Evolutionary conservation across 2,797 vertebrate species (phyloP).

Genomic region (Chromis chromis): DNA sequence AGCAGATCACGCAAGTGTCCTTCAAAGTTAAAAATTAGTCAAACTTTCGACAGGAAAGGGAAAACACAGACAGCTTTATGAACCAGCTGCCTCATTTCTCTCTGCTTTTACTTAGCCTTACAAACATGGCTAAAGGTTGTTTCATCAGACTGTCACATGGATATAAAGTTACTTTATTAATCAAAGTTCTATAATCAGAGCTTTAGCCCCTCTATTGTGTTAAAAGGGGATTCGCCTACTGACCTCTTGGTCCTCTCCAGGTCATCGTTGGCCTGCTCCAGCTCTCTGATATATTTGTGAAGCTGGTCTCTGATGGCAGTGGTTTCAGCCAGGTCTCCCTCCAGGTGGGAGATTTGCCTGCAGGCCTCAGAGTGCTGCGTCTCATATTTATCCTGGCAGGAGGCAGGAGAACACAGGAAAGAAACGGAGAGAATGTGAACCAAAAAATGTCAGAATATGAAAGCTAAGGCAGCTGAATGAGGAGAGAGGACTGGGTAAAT

Average conservation of each 20-base stretch:
- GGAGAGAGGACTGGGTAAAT: too few species aligned
- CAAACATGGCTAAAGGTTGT: too few species aligned
- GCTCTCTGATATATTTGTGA: slow-evolving; percentile 94
- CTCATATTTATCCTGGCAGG: slow-evolving; percentile 90
- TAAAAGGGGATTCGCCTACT: neutral
- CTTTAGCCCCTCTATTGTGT: too few species aligned
- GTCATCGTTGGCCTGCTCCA: slow-evolving; percentile 96
- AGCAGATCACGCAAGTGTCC: too few species aligned
- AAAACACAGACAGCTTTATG: too few species aligned
- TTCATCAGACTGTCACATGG: too few species aligned
- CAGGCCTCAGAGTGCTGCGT: slow-evolving; percentile 90
- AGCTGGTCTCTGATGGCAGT: slow-evolving; percentile 91
- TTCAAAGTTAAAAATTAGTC: too few species aligned
- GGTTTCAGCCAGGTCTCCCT: slow-evolving; percentile 92
- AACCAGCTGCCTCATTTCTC: too few species aligned
- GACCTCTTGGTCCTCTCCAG: slow-evolving; percentile 96
- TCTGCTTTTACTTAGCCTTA: too few species aligned
- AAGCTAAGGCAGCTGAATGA: neutral
- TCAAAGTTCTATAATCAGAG: too few species aligned
- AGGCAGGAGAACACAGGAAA: neutral
- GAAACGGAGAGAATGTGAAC: neutral
- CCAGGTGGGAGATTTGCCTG: slow-evolving; percentile 89
- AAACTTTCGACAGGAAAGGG: too few species aligned
- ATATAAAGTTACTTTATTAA: too few species aligned
- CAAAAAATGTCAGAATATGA: neutral